Conservation (phyloP, 2,888 invertebrate genomes). For the Acronicta psi region DNA sequence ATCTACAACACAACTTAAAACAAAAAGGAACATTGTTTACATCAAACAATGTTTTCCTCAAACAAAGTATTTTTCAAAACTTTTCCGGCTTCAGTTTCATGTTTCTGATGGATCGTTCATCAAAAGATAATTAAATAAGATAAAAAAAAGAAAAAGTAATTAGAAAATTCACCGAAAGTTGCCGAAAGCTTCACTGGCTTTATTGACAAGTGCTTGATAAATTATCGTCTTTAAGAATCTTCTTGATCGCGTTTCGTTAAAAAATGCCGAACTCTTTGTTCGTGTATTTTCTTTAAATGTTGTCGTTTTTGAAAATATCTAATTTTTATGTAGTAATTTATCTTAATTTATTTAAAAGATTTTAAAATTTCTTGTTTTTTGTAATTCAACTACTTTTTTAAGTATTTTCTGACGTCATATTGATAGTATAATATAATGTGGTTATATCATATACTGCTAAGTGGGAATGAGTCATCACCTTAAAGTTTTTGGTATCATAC, state of each 20-base stretch:
- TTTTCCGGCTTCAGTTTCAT: conserved; percentile 6
- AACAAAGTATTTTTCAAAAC: neutral
- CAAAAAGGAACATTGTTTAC: neutral
- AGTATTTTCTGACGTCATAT: too few species aligned
- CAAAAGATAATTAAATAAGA: conserved; percentile 40
- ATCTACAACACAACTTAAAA: neutral
- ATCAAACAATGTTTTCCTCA: neutral
- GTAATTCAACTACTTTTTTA: too few species aligned
- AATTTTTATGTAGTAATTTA: too few species aligned
- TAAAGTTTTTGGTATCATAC: too few species aligned
- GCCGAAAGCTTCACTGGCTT: conserved; percentile 26
- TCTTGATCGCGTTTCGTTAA: conserved; percentile 2
- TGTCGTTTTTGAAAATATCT: neutral
- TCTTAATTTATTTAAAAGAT: too few species aligned
- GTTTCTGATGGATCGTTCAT: conserved; percentile 20
- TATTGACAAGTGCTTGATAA: conserved; percentile 48
- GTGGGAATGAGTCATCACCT: too few species aligned
- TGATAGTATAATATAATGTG: too few species aligned
- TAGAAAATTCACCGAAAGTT: conserved; percentile 29
- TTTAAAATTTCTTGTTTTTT: too few species aligned
- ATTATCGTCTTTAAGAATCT: conserved; percentile 35
- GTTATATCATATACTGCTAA: too few species aligned
- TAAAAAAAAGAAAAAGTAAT: conserved; percentile 35
- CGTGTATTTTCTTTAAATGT: neutral
- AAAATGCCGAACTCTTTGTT: conserved; percentile 1